phyloP scores from a whole-genome alignment of 2,113 vertebrate species.

The Halichoeres trimaculatus region DNA sequence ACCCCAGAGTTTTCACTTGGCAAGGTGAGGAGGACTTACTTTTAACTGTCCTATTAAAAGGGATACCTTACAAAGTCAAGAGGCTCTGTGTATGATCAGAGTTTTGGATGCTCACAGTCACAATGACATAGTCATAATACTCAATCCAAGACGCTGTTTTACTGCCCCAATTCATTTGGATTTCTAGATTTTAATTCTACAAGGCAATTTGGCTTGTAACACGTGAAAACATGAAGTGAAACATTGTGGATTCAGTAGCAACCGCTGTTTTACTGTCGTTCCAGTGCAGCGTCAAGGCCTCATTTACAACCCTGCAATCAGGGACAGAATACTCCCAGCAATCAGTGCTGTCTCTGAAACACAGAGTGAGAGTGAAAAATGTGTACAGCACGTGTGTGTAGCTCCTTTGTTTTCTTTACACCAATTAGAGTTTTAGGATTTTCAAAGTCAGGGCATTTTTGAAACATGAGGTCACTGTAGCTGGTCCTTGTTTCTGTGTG shows the following conservation, averaged over 20 bases:
- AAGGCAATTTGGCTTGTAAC: constrained; percentile 3
- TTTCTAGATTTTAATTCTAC: constrained; percentile 34
- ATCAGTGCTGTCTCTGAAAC: constrained; percentile 5
- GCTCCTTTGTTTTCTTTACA: constrained; percentile 38
- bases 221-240: constrained; percentile 1
- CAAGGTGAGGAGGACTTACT: constrained; percentile 12
- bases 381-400: constrained; percentile 25
- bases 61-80: constrained; percentile 36
- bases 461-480: constrained; percentile 51
- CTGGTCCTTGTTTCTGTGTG: constrained; percentile 43
- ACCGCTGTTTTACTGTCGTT: constrained; percentile 11
- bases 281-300: not conserved
- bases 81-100: constrained; percentile 52
- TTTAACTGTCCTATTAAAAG: constrained; percentile 50
- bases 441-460: constrained; percentile 58
- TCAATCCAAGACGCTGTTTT: constrained; percentile 54
- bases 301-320: constrained; percentile 29
- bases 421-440: constrained; percentile 25
- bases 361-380: constrained; percentile 18
- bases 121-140: constrained; percentile 22
- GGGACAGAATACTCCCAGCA: constrained; percentile 15
- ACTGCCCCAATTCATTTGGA: constrained; percentile 36
- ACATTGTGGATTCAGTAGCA: constrained; percentile 9
- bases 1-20: constrained; percentile 43
- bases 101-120: constrained; percentile 35